Conservation (phyloP, 2,113 vertebrate species). For the Sclerurus mexicanus region DNA sequence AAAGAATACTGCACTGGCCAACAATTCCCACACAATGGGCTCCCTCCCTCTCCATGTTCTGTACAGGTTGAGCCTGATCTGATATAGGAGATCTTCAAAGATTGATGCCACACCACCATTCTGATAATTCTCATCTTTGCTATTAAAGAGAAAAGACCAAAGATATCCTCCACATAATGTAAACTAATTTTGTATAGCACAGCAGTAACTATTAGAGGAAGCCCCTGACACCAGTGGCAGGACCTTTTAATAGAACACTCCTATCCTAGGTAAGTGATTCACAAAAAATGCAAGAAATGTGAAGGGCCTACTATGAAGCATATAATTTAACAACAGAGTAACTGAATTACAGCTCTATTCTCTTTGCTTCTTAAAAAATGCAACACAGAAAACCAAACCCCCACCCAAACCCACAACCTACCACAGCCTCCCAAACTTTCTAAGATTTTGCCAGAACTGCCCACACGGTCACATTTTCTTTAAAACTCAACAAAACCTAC, state of each 20-base stretch:
- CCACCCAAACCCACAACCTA: neutral
- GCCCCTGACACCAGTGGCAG: neutral
- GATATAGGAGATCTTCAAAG: neutral
- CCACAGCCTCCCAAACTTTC: neutral
- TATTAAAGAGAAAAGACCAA: neutral
- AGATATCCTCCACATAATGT: neutral
- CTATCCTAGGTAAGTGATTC: neutral
- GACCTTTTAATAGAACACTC: neutral
- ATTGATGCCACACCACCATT: neutral
- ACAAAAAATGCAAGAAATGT: neutral
- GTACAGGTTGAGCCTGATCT: neutral
- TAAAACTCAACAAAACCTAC: neutral
- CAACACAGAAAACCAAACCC: neutral
- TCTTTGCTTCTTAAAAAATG: neutral
- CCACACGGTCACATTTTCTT: neutral
- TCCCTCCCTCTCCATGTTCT: neutral
- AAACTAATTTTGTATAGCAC: neutral
- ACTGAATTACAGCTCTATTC: neutral
- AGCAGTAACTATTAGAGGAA: neutral
- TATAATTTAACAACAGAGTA: neutral
- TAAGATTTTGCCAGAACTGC: neutral
- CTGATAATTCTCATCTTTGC: neutral
- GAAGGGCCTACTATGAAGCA: neutral
- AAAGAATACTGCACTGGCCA: neutral
- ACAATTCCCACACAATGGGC: neutral